phyloP scores from a whole-genome alignment of 2,888 invertebrate genomes.

The Drosophila melanosoma region DNA sequence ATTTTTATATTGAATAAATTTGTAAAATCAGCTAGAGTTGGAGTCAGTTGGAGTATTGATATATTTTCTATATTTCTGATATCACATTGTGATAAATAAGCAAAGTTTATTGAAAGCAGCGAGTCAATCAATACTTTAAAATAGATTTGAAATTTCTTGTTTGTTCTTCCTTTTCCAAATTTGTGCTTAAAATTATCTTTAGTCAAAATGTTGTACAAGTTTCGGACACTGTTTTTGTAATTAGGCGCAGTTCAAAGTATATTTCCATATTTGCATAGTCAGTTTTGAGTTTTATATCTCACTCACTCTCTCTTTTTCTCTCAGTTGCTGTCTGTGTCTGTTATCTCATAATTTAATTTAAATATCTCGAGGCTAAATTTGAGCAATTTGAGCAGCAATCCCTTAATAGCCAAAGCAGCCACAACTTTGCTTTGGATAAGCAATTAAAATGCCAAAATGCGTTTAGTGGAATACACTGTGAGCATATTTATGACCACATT shows the following conservation, averaged over 20 bases:
- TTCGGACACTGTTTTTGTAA: background rate
- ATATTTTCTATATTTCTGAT: background rate
- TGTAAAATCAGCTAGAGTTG: background rate
- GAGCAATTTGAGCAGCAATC: background rate
- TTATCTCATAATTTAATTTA: conserved; percentile 12
- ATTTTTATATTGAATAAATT: background rate
- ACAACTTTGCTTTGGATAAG: background rate
- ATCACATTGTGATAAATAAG: background rate
- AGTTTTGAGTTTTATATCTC: background rate
- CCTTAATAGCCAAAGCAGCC: conserved; percentile 25
- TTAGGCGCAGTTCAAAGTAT: background rate
- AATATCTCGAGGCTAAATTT: conserved; percentile 13
- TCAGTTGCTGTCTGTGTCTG: background rate
- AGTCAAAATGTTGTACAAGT: background rate
- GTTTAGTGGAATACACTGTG: background rate
- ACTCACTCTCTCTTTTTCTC: background rate
- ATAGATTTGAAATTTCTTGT: background rate
- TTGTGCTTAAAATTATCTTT: background rate
- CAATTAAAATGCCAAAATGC: conserved; percentile 13
- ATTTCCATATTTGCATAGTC: conserved; percentile 7
- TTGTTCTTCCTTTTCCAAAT: background rate
- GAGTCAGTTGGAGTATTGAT: background rate
- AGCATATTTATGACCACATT: conserved; percentile 14
- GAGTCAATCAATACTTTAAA: background rate
- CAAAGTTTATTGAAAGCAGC: background rate